A percentile compares a stretch with the other conserved stretches of the same genome.
Evolutionary conservation across 2,888 invertebrate species (phyloP).

Genomic region (Drosophila mulleri): DNA sequence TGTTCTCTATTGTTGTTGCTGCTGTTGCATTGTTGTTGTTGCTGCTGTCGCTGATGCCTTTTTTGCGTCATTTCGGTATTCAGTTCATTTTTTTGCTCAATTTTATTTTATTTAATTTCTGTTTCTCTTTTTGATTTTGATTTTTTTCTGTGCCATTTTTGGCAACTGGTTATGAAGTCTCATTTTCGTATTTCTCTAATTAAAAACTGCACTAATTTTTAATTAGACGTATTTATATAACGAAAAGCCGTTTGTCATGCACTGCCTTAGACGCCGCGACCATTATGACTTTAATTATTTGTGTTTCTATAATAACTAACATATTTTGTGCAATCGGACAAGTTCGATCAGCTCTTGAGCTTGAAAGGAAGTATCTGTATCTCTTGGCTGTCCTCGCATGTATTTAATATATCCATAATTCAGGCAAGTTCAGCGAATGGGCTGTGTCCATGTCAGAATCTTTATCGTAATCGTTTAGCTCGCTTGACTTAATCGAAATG

Average conservation of each 20-base stretch:
- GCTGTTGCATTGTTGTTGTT: conserved; percentile 16
- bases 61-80: conserved; percentile 70
- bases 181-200: conserved; percentile 77
- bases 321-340: neutral
- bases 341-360: neutral
- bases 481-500: conserved; percentile 20
- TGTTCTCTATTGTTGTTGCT: conserved; percentile 54
- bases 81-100: conserved; percentile 67
- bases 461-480: neutral
- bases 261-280: neutral
- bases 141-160: conserved; percentile 42
- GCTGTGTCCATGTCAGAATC: conserved; percentile 1
- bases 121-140: conserved; percentile 11
- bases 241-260: conserved; percentile 38
- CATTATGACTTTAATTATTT: conserved; percentile 30
- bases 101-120: conserved; percentile 56
- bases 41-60: conserved; percentile 62
- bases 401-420: neutral
- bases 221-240: conserved; percentile 67
- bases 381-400: neutral
- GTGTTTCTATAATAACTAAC: conserved; percentile 17
- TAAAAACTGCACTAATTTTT: conserved; percentile 78
- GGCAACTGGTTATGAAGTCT: conserved; percentile 80
- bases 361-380: neutral
- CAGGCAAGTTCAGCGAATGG: no score